Evolutionary conservation across 2,113 vertebrate genomes (phyloP).

Genomic region (Leucopsar rothschildi): DNA sequence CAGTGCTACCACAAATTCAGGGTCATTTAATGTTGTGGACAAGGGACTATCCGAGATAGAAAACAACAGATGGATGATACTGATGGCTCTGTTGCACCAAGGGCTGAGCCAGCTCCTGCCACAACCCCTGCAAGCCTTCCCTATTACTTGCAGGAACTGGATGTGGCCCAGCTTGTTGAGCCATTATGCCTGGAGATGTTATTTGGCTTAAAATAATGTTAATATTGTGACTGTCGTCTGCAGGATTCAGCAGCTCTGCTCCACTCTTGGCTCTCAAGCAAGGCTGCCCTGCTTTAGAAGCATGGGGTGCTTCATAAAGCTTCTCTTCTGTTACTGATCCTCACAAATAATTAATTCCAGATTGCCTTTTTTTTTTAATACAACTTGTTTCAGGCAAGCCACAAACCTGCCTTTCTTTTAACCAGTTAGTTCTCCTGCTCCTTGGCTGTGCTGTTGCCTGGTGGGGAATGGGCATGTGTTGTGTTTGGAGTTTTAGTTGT

Average conservation of each 20-base stretch:
- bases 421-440: background rate
- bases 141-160: background rate
- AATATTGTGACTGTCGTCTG: background rate
- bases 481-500: background rate
- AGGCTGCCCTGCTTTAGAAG: background rate
- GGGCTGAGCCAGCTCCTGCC: background rate
- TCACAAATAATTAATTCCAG: background rate
- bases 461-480: background rate
- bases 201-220: background rate
- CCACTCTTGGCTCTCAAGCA: background rate
- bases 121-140: background rate
- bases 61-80: background rate
- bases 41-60: accelerated
- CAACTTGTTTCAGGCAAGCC: background rate
- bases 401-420: background rate
- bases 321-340: background rate
- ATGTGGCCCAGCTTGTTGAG: background rate
- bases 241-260: background rate
- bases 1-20: accelerated
- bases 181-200: background rate
- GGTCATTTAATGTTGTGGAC: accelerated
- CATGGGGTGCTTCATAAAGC: background rate
- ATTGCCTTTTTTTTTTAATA: background rate
- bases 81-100: background rate
- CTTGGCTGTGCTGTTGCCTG: background rate